A percentile compares a stretch with the other conserved stretches of the same genome.
Conservation (phyloP, 2,113 vertebrate species). For the Nipponia nippon region DNA sequence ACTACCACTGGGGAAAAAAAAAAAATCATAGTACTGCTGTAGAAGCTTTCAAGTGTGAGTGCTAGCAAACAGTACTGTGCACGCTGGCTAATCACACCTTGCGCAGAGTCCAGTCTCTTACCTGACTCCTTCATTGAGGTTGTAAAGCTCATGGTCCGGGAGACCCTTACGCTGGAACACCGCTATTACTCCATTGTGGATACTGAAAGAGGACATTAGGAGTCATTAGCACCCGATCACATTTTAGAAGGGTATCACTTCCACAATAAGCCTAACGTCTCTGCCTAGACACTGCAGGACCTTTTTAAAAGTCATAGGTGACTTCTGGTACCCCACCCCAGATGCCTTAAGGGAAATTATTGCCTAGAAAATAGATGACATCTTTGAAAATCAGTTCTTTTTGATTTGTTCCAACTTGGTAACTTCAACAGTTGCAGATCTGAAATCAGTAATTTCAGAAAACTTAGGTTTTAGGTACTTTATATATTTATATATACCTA, state of each 20-base stretch:
- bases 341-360: background rate
- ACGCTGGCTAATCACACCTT: background rate
- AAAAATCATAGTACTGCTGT: fast-evolving
- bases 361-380: background rate
- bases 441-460: background rate
- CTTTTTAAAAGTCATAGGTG: background rate
- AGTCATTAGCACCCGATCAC: background rate
- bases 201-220: constrained; percentile 73
- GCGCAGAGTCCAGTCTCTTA: constrained; percentile 49
- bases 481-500: background rate
- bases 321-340: background rate
- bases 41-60: background rate
- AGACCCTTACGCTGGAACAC: constrained; percentile 94
- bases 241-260: background rate
- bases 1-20: background rate
- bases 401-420: background rate
- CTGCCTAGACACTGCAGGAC: background rate
- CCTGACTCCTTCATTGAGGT: constrained; percentile 97
- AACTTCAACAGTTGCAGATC: background rate
- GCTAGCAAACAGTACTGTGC: background rate
- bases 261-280: background rate
- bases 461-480: background rate
- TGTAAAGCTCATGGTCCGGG: constrained; percentile 91
- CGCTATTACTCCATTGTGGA: constrained; percentile 92
- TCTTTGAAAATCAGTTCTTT: background rate